A percentile compares a stretch with the other conserved stretches of the same genome.
These are phyloP conservation scores for Zoanthus sansibaricus DNA, from an alignment of 92 coral and sea anemone species.

Conservation along the genomic window DNA sequence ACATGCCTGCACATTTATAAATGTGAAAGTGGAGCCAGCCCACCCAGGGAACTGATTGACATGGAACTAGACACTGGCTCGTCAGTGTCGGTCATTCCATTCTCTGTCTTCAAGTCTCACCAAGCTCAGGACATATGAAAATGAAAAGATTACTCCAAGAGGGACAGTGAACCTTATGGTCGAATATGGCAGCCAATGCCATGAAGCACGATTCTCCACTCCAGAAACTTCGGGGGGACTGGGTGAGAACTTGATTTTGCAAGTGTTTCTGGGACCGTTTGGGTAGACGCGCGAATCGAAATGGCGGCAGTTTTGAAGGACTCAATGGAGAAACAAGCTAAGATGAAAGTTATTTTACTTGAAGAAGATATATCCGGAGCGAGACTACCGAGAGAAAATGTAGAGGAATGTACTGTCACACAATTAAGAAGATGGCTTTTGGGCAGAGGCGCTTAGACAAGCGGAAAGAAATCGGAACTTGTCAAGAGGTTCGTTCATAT, in stretches of 20 bases:
- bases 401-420: constrained; percentile 31
- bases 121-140: too few relatives aligned
- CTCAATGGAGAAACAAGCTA: neutral
- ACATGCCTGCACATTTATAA: too few relatives aligned
- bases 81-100: too few relatives aligned
- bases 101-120: too few relatives aligned
- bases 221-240: constrained; percentile 22
- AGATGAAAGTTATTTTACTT: neutral
- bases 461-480: too few relatives aligned
- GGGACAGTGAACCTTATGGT: too few relatives aligned
- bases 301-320: neutral
- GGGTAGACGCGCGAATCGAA: constrained; percentile 15
- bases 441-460: neutral
- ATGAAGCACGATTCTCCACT: neutral
- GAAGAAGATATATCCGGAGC: neutral
- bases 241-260: constrained; percentile 31
- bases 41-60: too few relatives aligned
- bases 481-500: neutral
- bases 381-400: neutral
- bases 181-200: too few relatives aligned
- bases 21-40: too few relatives aligned
- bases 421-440: constrained; percentile 28
- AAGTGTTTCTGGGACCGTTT: constrained; percentile 20
- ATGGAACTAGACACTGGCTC: too few relatives aligned
- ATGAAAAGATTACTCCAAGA: too few relatives aligned